A percentile compares a stretch with the other conserved stretches of the same genome.
Evolutionary conservation across 2,888 invertebrate genomes (phyloP).

Genomic region (Steinernema scapterisci): DNA sequence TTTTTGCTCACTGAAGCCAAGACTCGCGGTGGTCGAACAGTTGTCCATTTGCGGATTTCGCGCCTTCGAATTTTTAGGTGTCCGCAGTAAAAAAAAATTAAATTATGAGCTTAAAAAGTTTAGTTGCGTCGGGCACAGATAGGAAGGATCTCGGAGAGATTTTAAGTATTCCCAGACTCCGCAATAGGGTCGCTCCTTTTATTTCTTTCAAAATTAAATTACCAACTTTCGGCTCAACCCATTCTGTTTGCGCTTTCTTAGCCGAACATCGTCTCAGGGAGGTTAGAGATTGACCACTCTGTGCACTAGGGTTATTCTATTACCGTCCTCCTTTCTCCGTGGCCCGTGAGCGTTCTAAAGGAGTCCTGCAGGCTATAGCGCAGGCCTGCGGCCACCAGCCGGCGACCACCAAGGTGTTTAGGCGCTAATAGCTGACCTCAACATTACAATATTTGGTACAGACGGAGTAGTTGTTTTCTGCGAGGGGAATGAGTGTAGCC

Average conservation of each 20-base stretch:
- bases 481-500: neutral
- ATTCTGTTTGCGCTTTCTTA: constrained; percentile 3
- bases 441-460: constrained; percentile 1
- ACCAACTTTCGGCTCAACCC: constrained; percentile 27
- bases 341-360: neutral
- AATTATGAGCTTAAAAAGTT: constrained; percentile 21
- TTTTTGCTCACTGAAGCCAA: too few relatives aligned
- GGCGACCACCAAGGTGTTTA: neutral
- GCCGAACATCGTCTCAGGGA: constrained; percentile 21
- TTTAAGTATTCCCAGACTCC: constrained; percentile 22
- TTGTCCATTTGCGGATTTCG: neutral
- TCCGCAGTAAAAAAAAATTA: neutral
- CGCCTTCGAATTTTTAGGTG: neutral
- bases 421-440: constrained; percentile 17
- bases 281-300: constrained; percentile 27
- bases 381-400: neutral
- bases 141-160: neutral
- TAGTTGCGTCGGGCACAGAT: neutral
- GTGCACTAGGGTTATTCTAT: constrained; percentile 14
- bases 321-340: constrained; percentile 19
- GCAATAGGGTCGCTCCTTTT: constrained; percentile 26
- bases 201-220: constrained; percentile 19
- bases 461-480: constrained; percentile 11
- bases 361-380: neutral
- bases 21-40: too few relatives aligned